These are phyloP conservation scores for Eutrigla gurnardus DNA, from an alignment of 2,797 vertebrate genomes.

Conservation along the genomic window DNA sequence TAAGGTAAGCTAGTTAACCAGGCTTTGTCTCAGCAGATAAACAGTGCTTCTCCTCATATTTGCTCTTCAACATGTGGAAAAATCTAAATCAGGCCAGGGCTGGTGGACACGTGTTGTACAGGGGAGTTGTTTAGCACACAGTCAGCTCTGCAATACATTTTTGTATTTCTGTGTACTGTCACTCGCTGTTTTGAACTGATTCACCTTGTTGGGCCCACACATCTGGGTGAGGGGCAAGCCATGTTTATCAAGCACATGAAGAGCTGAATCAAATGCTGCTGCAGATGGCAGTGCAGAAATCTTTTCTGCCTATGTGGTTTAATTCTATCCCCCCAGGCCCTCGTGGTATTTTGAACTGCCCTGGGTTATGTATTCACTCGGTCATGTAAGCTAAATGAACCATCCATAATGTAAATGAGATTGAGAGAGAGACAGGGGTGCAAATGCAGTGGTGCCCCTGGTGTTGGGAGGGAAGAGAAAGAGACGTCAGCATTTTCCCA, in stretches of 20 bases:
- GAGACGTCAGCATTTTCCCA: constrained; percentile 76
- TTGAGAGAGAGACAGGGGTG: constrained; percentile 70
- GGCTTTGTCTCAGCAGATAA: too few relatives aligned
- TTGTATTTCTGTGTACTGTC: too few relatives aligned
- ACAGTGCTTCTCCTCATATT: too few relatives aligned
- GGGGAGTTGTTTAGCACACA: constrained; percentile 18
- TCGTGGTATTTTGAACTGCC: constrained; percentile 73
- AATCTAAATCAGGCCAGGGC: constrained; percentile 1
- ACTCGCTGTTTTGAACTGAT: constrained; percentile 21
- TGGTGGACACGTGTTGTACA: constrained; percentile 13
- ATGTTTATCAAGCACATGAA: constrained; percentile 51
- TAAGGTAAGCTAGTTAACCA: too few relatives aligned
- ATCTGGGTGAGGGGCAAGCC: constrained; percentile 30
- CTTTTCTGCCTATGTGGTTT: constrained; percentile 71
- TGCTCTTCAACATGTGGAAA: not conserved
- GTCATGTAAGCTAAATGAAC: constrained; percentile 84
- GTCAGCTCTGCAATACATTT: not conserved
- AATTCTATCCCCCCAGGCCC: constrained; percentile 65
- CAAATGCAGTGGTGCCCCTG: constrained; percentile 72
- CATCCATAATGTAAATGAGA: constrained; percentile 84
- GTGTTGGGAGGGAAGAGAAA: constrained; percentile 69
- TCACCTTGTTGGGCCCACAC: constrained; percentile 21
- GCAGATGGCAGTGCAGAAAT: constrained; percentile 68
- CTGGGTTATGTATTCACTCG: constrained; percentile 80
- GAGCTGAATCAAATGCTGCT: constrained; percentile 45